Evolutionary conservation across 2,888 invertebrate species (phyloP).

Genomic region (Ceraclea dissimilis): DNA sequence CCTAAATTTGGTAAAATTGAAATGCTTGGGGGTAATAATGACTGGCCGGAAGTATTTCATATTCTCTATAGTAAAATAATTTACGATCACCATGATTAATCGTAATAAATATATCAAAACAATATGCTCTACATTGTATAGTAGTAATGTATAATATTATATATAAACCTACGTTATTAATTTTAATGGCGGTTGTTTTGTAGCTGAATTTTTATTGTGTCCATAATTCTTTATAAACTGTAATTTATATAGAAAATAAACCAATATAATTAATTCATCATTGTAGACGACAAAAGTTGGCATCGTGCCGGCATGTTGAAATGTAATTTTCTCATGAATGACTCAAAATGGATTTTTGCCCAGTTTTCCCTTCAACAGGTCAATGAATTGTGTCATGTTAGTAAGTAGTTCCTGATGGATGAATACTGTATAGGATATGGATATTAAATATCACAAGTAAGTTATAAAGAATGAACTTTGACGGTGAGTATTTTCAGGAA

Average conservation of each 20-base stretch:
- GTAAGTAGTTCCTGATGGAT: not conserved
- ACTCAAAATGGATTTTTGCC: not conserved
- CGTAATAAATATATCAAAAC: no score
- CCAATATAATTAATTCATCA: not conserved
- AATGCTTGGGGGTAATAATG: no score
- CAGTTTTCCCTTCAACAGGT: not conserved
- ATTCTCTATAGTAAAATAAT: no score
- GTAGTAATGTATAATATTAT: no score
- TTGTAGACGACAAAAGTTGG: not conserved
- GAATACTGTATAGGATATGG: not conserved
- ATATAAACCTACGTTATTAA: no score
- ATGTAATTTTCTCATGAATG: not conserved
- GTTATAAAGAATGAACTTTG: not conserved
- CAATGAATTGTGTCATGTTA: not conserved
- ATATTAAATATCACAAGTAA: not conserved
- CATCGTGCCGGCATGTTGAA: not conserved
- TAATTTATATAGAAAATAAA: not conserved
- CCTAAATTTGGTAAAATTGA: no score
- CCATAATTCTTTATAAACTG: no score
- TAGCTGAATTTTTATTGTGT: no score
- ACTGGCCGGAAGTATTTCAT: no score
- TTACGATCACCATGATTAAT: no score
- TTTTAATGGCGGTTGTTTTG: no score
- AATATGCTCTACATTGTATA: no score
- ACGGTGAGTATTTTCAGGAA: not conserved